Percentiles rank a stretch among this genome's conserved stretches.
Evolutionary conservation across 1,140 invertebrate genomes (phyloP).

Genomic region (Orussus abietinus): DNA sequence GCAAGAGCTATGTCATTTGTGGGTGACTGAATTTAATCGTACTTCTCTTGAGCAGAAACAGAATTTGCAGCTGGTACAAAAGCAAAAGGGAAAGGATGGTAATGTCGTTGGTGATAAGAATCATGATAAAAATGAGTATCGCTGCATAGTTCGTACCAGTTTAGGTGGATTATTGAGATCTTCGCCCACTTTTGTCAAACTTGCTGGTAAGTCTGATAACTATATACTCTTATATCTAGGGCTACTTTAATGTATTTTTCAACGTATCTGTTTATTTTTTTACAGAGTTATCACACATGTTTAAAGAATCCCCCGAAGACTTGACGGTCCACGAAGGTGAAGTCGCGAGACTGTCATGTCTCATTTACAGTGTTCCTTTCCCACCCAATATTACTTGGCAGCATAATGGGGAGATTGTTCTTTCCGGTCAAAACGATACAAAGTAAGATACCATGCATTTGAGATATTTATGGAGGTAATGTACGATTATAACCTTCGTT

Average conservation of each 20-base stretch:
- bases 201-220: slow-evolving; percentile 34
- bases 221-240: background rate
- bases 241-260: background rate
- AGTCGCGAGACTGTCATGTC: slow-evolving; percentile 53
- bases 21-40: background rate
- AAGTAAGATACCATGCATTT: slow-evolving; percentile 33
- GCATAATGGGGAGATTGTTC: slow-evolving; percentile 50
- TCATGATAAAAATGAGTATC: slow-evolving; percentile 37
- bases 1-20: too few species aligned
- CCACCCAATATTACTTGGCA: slow-evolving; percentile 55
- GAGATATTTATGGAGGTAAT: slow-evolving; percentile 7
- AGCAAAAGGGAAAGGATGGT: slow-evolving; percentile 33
- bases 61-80: slow-evolving; percentile 37
- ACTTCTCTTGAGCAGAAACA: slow-evolving; percentile 26
- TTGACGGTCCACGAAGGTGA: slow-evolving; percentile 50
- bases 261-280: too few species aligned
- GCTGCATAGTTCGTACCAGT: slow-evolving; percentile 41
- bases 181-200: slow-evolving; percentile 37
- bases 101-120: slow-evolving; percentile 23
- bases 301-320: slow-evolving; percentile 50
- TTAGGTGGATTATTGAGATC: slow-evolving; percentile 40
- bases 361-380: slow-evolving; percentile 56
- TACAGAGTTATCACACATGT: slow-evolving; percentile 51
- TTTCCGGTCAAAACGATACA: slow-evolving; percentile 38
- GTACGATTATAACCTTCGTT: slow-evolving; percentile 11